phyloP scores from a whole-genome alignment of 2,797 vertebrate genomes.

The Euthynnus affinis region DNA sequence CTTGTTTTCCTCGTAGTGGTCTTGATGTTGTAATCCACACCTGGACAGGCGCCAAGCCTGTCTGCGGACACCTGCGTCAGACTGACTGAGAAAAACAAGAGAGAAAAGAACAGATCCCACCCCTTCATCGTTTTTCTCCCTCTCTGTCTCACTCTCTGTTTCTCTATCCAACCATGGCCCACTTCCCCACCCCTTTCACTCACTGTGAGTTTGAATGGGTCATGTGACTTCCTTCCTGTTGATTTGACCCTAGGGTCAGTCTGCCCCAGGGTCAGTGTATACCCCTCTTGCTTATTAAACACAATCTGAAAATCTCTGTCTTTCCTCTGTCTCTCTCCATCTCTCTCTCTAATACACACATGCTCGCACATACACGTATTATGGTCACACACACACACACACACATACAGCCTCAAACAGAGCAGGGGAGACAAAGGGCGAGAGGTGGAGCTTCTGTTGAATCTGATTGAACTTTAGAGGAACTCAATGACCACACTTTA shows the following conservation, averaged over 20 bases:
- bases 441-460: slow-evolving; percentile 63
- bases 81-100: slow-evolving; percentile 75
- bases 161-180: slow-evolving; percentile 15
- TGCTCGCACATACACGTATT: slow-evolving; percentile 16
- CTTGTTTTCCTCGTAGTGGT: slow-evolving; percentile 63
- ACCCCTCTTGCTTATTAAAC: slow-evolving; percentile 61
- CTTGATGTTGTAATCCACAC: slow-evolving; percentile 78
- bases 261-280: slow-evolving; percentile 64
- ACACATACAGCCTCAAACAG: slow-evolving; percentile 14
- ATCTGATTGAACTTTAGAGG: slow-evolving; percentile 79
- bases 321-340: background rate
- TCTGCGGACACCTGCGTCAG: slow-evolving; percentile 81
- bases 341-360: slow-evolving; percentile 11
- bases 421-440: slow-evolving; percentile 27
- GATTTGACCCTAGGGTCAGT: slow-evolving; percentile 74
- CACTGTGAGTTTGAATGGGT: slow-evolving; percentile 48
- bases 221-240: slow-evolving; percentile 83
- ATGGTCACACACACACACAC: slow-evolving; percentile 8
- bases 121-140: slow-evolving; percentile 33
- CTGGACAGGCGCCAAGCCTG: slow-evolving; percentile 74
- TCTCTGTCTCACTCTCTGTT: slow-evolving; percentile 31
- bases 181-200: background rate
- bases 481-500: slow-evolving; percentile 71
- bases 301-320: slow-evolving; percentile 64
- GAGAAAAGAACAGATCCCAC: slow-evolving; percentile 60